phyloP scores from a whole-genome alignment of 2,888 invertebrate species.

The Cordylochernes scorpioides region DNA sequence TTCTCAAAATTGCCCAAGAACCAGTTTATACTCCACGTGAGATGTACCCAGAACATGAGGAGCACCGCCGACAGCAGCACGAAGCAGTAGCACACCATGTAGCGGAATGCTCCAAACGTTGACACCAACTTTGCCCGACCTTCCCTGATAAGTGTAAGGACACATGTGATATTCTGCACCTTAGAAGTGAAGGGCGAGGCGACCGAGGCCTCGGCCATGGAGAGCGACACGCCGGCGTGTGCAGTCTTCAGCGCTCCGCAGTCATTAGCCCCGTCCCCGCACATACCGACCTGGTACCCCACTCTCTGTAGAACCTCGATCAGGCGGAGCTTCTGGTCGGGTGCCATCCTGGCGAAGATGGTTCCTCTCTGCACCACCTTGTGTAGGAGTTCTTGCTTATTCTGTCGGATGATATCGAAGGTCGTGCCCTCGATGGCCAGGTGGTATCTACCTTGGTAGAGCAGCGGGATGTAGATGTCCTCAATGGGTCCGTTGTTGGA shows the following conservation, averaged over 20 bases:
- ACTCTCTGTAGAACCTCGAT: conserved; percentile 37
- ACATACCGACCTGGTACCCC: conserved; percentile 24
- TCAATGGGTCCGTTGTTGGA: conserved; percentile 26
- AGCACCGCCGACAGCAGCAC: conserved; percentile 25
- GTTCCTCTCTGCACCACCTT: conserved; percentile 15
- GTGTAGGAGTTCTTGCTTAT: conserved; percentile 20
- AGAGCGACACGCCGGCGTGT: conserved; percentile 24
- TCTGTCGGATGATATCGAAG: conserved; percentile 21
- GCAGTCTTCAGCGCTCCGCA: conserved; percentile 26
- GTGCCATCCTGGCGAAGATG: conserved; percentile 24
- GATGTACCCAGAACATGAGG: conserved; percentile 25
- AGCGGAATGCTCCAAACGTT: conserved; percentile 26
- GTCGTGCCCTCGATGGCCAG: conserved; percentile 25
- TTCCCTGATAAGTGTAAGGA: conserved; percentile 20
- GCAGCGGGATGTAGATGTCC: conserved; percentile 6
- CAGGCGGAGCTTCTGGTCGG: conserved; percentile 41
- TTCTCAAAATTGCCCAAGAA: no score
- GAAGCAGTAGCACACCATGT: conserved; percentile 26
- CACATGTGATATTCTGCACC: conserved; percentile 16
- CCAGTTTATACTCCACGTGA: no score
- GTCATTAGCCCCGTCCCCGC: conserved; percentile 27
- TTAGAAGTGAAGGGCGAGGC: conserved; percentile 20
- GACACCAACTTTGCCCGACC: conserved; percentile 26
- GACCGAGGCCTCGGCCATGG: conserved; percentile 20
- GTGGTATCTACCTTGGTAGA: conserved; percentile 16